phyloP scores from a whole-genome alignment of 2,113 vertebrate genomes.

The Lophura nycthemera region DNA sequence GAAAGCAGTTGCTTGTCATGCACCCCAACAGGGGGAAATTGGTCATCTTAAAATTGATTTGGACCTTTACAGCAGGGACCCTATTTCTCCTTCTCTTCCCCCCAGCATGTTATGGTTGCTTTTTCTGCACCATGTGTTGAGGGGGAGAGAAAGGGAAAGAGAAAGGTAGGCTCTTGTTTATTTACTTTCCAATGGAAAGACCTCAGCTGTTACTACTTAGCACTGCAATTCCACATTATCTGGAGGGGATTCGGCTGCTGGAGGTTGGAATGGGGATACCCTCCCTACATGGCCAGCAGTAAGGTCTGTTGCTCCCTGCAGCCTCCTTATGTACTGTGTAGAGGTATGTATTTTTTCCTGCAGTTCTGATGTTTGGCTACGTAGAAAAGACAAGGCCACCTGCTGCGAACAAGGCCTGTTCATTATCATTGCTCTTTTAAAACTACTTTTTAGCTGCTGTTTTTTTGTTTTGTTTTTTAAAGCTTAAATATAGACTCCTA shows the following conservation, averaged over 20 bases:
- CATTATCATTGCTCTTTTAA: neutral
- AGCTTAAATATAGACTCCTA: neutral
- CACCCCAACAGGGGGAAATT: slow-evolving; percentile 14
- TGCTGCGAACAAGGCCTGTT: neutral
- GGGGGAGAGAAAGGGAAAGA: neutral
- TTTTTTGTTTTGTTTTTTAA: neutral
- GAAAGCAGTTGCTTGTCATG: neutral
- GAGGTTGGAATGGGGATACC: slow-evolving; percentile 33
- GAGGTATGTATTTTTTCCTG: neutral
- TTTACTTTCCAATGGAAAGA: slow-evolving; percentile 57
- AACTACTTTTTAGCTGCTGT: neutral
- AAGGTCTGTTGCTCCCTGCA: neutral
- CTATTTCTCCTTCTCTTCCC: neutral
- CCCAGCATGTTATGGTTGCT: slow-evolving; percentile 54
- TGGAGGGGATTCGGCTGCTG: slow-evolving; percentile 35
- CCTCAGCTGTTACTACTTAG: slow-evolving; percentile 54
- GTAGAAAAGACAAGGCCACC: neutral
- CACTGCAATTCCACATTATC: slow-evolving; percentile 35
- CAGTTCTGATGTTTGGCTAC: neutral
- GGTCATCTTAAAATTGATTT: neutral
- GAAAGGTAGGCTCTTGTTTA: neutral
- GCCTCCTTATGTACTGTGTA: neutral
- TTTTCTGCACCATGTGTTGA: slow-evolving; percentile 3
- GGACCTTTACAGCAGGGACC: slow-evolving; percentile 4
- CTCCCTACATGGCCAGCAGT: neutral